A percentile compares a stretch with the other conserved stretches of the same genome.
phyloP scores from a whole-genome alignment of 2,797 vertebrate genomes.

The Zonotrichia albicollis region DNA sequence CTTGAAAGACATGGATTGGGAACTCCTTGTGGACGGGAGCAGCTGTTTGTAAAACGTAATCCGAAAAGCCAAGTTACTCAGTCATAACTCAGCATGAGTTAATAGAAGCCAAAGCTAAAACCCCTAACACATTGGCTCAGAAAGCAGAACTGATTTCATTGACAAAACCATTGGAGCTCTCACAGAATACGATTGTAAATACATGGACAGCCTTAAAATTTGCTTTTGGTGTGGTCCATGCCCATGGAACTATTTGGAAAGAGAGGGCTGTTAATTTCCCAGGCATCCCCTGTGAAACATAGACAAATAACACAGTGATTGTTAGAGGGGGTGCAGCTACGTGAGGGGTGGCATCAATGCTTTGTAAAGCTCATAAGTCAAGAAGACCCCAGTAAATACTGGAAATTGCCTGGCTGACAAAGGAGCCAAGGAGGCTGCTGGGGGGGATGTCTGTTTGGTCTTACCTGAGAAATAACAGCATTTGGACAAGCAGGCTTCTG shows the following conservation, averaged over 20 bases:
- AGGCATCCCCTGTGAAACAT: background rate
- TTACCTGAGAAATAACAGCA: background rate
- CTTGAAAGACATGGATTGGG: background rate
- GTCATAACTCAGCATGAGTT: background rate
- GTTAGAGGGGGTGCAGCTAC: background rate
- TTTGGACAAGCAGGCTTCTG: background rate
- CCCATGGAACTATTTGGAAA: background rate
- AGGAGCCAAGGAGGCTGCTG: background rate
- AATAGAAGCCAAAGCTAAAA: background rate
- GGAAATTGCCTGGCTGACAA: background rate
- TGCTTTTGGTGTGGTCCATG: background rate
- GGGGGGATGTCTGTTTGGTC: background rate
- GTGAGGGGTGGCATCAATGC: background rate
- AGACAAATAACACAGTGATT: background rate
- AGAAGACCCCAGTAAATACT: background rate
- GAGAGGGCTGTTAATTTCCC: background rate
- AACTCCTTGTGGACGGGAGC: fast-evolving
- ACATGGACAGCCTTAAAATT: background rate
- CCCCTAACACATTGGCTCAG: background rate
- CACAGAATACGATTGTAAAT: background rate
- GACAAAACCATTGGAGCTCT: background rate
- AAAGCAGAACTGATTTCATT: background rate
- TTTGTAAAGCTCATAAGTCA: background rate
- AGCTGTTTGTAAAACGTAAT: background rate
- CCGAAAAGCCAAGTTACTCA: background rate